These are phyloP conservation scores for Babyrousa celebensis DNA, from an alignment of 2,797 vertebrate species.

Conservation along the genomic window DNA sequence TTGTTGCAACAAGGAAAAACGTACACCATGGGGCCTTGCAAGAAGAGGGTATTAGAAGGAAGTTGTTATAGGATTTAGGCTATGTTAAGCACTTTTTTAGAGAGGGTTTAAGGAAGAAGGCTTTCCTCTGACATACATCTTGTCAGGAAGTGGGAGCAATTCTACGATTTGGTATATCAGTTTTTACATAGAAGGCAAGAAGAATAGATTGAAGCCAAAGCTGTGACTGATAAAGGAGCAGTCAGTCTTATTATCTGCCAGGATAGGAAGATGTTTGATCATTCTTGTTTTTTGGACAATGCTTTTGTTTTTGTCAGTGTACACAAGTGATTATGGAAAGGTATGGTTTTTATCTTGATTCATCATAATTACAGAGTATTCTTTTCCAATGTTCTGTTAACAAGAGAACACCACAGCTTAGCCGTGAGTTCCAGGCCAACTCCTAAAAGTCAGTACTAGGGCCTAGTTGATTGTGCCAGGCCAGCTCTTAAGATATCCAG, in stretches of 20 bases:
- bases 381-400: conserved; percentile 54
- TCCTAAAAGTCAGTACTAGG: not conserved
- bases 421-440: not conserved
- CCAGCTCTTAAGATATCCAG: not conserved
- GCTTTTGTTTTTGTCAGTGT: conserved; percentile 51
- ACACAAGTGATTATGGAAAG: not conserved
- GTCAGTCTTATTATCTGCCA: not conserved
- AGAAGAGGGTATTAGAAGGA: not conserved
- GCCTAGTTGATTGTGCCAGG: not conserved
- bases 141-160: conserved; percentile 28
- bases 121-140: conserved; percentile 33
- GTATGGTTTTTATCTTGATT: conserved; percentile 35
- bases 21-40: not conserved
- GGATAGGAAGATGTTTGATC: not conserved
- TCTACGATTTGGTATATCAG: conserved; percentile 37
- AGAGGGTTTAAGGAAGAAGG: conserved; percentile 4
- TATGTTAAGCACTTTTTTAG: conserved; percentile 16
- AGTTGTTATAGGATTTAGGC: not conserved
- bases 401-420: conserved; percentile 30
- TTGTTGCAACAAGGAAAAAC: not conserved
- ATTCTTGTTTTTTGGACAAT: conserved; percentile 25
- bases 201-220: not conserved
- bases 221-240: conserved; percentile 14
- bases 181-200: conserved; percentile 59
- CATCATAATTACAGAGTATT: not conserved